Conservation (phyloP, 2,888 invertebrate genomes). For the Phaonia tiefii region DNA sequence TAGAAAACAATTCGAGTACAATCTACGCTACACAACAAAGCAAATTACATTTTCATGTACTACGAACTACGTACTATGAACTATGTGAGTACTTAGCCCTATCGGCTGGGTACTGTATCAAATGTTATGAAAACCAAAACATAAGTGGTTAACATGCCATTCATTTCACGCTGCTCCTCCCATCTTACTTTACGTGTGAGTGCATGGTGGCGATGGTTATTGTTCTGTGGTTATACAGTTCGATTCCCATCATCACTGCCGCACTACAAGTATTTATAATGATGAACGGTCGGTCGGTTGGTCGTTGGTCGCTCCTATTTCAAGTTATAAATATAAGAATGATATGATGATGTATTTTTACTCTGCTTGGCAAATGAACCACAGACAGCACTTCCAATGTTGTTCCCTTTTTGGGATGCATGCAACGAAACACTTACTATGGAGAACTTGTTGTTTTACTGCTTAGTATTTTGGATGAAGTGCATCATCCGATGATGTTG, state of each 20-base stretch:
- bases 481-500: no score
- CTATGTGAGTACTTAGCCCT: no score
- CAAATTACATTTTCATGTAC: conserved; percentile 47
- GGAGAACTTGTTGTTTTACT: conserved; percentile 9
- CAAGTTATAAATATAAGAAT: neutral
- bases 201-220: neutral
- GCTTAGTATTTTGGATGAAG: neutral
- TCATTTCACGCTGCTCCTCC: neutral
- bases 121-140: conserved; percentile 19
- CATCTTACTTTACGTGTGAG: neutral
- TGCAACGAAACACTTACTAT: conserved; percentile 26
- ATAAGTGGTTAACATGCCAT: conserved; percentile 18
- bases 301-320: neutral
- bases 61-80: neutral
- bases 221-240: neutral
- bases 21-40: conserved; percentile 14
- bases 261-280: neutral
- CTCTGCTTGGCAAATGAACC: neutral
- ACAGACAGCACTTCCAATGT: no score
- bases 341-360: conserved; percentile 17
- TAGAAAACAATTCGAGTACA: conserved; percentile 16
- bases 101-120: no score
- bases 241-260: conserved; percentile 5
- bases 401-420: neutral
- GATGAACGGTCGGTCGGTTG: neutral